phyloP scores from a whole-genome alignment of 2,113 vertebrate species.

The Erinaceus europaeus region DNA sequence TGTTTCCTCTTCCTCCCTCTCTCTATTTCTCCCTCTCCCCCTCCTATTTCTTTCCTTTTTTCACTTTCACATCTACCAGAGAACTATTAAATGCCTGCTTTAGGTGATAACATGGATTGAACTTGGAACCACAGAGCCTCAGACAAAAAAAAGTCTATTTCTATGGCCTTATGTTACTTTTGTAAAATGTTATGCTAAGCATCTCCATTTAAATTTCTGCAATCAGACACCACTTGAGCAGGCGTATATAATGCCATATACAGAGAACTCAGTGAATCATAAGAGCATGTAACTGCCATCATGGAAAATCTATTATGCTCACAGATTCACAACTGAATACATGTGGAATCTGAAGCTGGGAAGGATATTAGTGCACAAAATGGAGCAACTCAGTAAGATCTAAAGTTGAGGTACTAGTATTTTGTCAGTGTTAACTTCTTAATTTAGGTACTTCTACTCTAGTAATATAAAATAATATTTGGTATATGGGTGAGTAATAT shows the following conservation, averaged over 20 bases:
- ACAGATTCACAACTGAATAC: fast-evolving
- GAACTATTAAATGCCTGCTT: no score
- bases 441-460: fast-evolving
- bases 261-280: not conserved
- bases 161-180: no score
- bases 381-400: fast-evolving
- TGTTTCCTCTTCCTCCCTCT: no score
- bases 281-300: fast-evolving
- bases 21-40: no score
- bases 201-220: not conserved
- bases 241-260: fast-evolving
- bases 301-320: fast-evolving
- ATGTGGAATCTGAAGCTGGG: fast-evolving
- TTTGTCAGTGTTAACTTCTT: fast-evolving
- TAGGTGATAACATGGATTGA: no score
- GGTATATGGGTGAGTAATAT: no score
- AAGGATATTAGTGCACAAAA: not conserved
- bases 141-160: no score
- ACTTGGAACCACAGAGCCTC: no score
- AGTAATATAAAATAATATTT: fast-evolving
- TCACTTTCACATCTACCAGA: no score
- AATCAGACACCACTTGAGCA: no score
- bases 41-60: no score
- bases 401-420: fast-evolving
- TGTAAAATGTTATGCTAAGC: not conserved